Evolutionary conservation across 2,888 invertebrate species (phyloP).

Genomic region (Ophonus ardosiacus): DNA sequence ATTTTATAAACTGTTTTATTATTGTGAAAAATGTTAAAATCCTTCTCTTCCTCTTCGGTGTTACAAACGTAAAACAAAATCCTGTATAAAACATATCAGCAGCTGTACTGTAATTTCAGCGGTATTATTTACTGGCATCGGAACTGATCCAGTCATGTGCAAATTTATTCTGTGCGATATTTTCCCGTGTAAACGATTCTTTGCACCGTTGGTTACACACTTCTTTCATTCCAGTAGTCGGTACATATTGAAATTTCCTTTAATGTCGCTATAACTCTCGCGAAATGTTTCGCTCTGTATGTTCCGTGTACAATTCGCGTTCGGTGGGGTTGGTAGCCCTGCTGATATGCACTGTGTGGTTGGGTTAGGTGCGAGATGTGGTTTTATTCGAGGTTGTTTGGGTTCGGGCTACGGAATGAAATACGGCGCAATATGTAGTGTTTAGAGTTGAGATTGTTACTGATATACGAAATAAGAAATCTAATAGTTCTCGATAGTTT

Average conservation of each 20-base stretch:
- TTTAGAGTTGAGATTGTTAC: not conserved
- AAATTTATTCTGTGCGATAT: constrained; percentile 73
- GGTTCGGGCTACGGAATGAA: not conserved
- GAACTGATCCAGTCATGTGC: constrained; percentile 72
- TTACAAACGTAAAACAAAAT: not conserved
- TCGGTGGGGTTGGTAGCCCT: constrained; percentile 27
- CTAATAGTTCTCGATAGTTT: not conserved
- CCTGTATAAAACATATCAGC: constrained; percentile 10
- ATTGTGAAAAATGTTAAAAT: no score
- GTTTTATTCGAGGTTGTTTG: not conserved
- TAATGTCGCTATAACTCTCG: constrained; percentile 72
- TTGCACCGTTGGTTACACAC: constrained; percentile 71
- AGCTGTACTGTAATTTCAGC: constrained; percentile 37
- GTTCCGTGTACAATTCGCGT: constrained; percentile 24
- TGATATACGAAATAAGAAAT: not conserved
- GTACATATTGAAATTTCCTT: constrained; percentile 74
- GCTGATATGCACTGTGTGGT: not conserved
- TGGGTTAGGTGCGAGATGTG: not conserved
- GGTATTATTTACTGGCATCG: constrained; percentile 73
- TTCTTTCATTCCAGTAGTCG: constrained; percentile 67
- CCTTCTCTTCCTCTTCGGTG: no score
- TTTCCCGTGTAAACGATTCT: constrained; percentile 73
- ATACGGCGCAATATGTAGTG: not conserved
- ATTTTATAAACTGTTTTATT: no score
- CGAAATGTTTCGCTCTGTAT: constrained; percentile 65